Base-by-base conservation (phyloP, 1,140 invertebrate genomes). In the Drosophila arizonae region DNA sequence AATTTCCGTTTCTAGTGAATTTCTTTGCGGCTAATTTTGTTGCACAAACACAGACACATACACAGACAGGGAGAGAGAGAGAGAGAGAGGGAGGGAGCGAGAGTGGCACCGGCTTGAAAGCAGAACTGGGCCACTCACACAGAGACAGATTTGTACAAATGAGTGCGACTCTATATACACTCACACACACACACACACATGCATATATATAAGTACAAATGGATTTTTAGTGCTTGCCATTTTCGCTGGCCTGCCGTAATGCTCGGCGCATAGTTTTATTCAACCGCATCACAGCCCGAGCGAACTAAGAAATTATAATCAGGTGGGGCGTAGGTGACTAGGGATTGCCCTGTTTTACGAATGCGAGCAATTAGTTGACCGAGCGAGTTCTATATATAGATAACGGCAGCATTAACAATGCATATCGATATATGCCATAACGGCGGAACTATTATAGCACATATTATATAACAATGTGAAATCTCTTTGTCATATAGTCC, bases 1-100 rank as follows among this genome's bases (percentile, higher is more conserved):
- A 86, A 86, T 86, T 87, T 86, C 81, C 82, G 82, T 77, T 87
- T 87, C 82, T 76, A 86, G 79, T 87, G 84, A 86, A 87, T 86
- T 73, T 81, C 78, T 76, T 82, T 82, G 82, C 72, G 67, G 84
- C 79, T 87, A 87, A 86, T 88, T 86, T 77, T 54, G 82, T 79
- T 86, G 82, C 74, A 67, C 69, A 72, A 43, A 71, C 79, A 74
- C 55, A 77, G 26, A 61, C 74, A 67, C 69, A 72, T 39, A 71
- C 79, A 74, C 55, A 77, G 26, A 61, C 28, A 48, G 21, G 1
- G 21, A 24, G 21, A 24, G 21, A 24, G 21, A 2, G 41, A 62
- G 11, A 51, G 45, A 41, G 8, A 41, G 33, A 43, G 15, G 6
- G 17, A 15, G 41, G 15, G 41, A 43, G 41, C 1, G 41, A 45